phyloP scores from a whole-genome alignment of 1,140 invertebrate genomes.

The Bombus waltoni region DNA sequence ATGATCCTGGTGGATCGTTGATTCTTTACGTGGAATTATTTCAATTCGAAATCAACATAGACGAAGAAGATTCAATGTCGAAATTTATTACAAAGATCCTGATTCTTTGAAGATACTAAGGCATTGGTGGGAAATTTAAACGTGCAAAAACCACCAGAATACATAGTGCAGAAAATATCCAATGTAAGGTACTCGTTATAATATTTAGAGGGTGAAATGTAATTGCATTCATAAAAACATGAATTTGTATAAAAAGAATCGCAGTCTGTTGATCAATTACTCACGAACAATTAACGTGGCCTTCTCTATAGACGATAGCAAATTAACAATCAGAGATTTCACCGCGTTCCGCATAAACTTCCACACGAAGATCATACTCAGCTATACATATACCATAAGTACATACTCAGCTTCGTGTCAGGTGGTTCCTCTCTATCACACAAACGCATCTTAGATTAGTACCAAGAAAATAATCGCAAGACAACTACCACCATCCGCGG shows the following conservation, averaged over 20 bases:
- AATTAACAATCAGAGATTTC: background rate
- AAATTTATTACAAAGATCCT: background rate
- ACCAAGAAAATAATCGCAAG: constrained; percentile 54
- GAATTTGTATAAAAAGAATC: background rate
- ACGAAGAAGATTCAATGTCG: background rate
- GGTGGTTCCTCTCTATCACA: constrained; percentile 35
- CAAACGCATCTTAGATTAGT: constrained; percentile 44
- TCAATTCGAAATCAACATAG: background rate
- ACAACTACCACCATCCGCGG: constrained; percentile 31
- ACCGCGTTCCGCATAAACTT: background rate
- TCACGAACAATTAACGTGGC: background rate
- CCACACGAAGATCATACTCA: background rate
- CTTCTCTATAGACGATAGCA: background rate
- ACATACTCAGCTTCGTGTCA: constrained; percentile 1
- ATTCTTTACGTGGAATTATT: background rate
- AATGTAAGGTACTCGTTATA: no score
- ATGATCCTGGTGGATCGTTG: background rate
- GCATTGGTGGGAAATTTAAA: no score
- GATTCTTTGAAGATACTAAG: background rate
- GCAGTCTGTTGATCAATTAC: background rate
- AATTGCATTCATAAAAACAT: no score
- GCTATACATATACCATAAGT: background rate
- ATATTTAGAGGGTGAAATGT: no score
- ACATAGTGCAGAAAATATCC: no score
- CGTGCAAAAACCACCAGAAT: no score